phyloP scores from a whole-genome alignment of 2,888 invertebrate genomes.

The Pollenia amentaria region DNA sequence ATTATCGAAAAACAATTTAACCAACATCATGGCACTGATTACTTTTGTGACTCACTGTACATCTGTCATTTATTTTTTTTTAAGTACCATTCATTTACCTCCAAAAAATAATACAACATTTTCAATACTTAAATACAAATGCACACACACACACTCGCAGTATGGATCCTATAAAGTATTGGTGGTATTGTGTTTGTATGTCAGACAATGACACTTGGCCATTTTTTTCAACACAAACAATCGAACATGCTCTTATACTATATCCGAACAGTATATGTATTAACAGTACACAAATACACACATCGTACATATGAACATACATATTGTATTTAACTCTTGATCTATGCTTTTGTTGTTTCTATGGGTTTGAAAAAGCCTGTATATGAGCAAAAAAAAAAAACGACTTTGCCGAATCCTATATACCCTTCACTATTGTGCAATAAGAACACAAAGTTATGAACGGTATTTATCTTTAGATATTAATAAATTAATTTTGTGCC shows the following conservation, averaged over 20 bases:
- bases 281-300: too few species aligned
- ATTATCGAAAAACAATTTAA: too few species aligned
- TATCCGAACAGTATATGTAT: too few species aligned
- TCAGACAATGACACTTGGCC: slow-evolving; percentile 36
- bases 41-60: not conserved
- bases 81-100: slow-evolving; percentile 40
- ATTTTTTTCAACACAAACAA: not conserved
- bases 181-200: slow-evolving; percentile 6
- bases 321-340: slow-evolving; percentile 39
- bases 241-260: not conserved
- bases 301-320: too few species aligned
- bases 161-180: not conserved
- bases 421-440: too few species aligned
- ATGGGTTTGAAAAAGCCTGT: not conserved
- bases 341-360: slow-evolving; percentile 24
- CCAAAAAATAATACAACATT: slow-evolving; percentile 21
- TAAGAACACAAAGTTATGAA: not conserved
- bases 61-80: not conserved
- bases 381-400: not conserved
- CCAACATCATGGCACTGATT: not conserved
- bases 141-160: not conserved
- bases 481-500: too few species aligned
- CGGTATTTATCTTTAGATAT: too few species aligned
- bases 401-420: too few species aligned
- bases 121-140: not conserved